Evolutionary conservation across 92 coral and sea anemone genomes (phyloP).

Genomic region (Montipora capitata): DNA sequence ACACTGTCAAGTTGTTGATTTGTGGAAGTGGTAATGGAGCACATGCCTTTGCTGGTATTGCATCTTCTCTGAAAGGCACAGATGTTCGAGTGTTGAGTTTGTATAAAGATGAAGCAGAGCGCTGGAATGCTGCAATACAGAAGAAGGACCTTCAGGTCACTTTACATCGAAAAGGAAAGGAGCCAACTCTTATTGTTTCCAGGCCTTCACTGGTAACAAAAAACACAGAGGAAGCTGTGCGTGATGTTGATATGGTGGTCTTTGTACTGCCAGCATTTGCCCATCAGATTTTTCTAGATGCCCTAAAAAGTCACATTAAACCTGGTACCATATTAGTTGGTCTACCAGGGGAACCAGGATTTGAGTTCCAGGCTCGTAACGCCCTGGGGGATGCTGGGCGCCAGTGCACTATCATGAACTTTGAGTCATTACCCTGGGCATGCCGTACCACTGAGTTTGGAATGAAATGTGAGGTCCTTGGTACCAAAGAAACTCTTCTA

Average conservation of each 20-base stretch:
- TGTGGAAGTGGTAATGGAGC: conserved; percentile 83
- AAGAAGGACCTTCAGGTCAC: conserved; percentile 56
- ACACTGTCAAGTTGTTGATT: conserved; percentile 63
- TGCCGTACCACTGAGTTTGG: conserved; percentile 77
- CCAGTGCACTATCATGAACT: conserved; percentile 67
- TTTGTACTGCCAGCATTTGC: conserved; percentile 83
- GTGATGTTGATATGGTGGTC: conserved; percentile 78
- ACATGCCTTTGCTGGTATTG: conserved; percentile 80
- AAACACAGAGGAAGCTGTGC: conserved; percentile 79
- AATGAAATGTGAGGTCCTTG: conserved; percentile 65
- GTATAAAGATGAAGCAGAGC: conserved; percentile 79
- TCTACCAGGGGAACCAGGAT: conserved; percentile 79
- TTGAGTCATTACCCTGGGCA: conserved; percentile 86
- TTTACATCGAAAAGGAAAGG: conserved; percentile 40
- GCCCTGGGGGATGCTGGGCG: conserved; percentile 64
- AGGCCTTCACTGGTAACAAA: conserved; percentile 75
- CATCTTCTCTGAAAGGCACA: conserved; percentile 72
- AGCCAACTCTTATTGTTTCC: conserved; percentile 34
- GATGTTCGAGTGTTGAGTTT: conserved; percentile 75
- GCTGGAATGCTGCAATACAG: conserved; percentile 65
- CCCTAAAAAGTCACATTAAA: conserved; percentile 60
- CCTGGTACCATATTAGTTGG: conserved; percentile 78
- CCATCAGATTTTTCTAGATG: conserved; percentile 72
- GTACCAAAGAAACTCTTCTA: conserved; percentile 50
- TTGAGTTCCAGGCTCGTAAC: conserved; percentile 72